Conservation (phyloP, 2,888 invertebrate genomes). For the Aspidiotus rigidus region DNA sequence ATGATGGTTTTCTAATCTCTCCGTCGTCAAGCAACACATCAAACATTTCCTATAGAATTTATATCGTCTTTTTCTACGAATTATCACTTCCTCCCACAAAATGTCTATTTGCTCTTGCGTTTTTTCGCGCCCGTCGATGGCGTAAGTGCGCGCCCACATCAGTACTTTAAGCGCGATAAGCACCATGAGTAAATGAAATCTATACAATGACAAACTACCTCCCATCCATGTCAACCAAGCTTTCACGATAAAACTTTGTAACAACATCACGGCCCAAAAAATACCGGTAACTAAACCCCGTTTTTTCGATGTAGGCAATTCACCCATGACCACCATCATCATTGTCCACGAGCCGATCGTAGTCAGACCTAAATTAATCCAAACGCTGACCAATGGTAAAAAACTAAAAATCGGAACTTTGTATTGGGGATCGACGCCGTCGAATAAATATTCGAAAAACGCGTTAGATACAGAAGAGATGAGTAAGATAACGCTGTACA, state of each 20-base stretch:
- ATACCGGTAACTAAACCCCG: not conserved
- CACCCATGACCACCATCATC: not conserved
- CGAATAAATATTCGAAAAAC: not conserved
- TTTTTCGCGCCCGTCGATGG: no score
- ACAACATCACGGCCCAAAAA: not conserved
- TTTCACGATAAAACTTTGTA: not conserved
- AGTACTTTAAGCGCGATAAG: no score
- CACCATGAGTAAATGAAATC: no score
- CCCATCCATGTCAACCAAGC: no score
- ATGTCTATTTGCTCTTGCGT: no score
- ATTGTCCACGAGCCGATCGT: constrained; percentile 2
- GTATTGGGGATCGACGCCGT: not conserved
- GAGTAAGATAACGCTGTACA: not conserved
- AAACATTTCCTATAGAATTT: no score
- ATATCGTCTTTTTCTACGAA: no score
- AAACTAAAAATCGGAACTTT: not conserved
- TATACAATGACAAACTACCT: no score
- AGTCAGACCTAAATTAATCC: not conserved
- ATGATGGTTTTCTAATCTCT: no score
- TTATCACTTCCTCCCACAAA: no score
- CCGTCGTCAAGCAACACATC: no score
- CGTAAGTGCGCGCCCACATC: no score
- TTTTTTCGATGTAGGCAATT: not conserved
- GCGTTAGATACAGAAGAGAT: not conserved
- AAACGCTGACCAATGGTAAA: not conserved